Base-by-base conservation (phyloP, 2,888 invertebrate genomes). In the Xestoiulus laeticollis region DNA sequence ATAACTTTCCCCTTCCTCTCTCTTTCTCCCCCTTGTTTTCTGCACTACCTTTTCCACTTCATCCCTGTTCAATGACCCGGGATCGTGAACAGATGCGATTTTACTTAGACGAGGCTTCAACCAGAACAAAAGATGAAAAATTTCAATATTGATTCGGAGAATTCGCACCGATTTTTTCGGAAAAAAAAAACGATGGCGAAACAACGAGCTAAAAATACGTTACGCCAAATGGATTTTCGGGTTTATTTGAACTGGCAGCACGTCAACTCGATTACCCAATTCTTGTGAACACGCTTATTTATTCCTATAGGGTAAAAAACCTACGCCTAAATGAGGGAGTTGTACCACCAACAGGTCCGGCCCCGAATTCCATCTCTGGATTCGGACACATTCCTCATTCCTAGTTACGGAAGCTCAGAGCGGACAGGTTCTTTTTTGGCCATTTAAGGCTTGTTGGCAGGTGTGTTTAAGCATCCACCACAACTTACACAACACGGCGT, bases 71-170 rank as follows among this genome's bases (percentile, higher is more conserved):
- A 78, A 78, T 30, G 78, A 78, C 78, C 78, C 78, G 8, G 30
- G 78, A 78, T 78, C 30, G 10, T 78, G 78, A 78, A 78, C 30
- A 16, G 78, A 78, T 30, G 78, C 78, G 30, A 30, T 30, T 30
- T 4, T 78, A 1, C 78, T n/a, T n/a, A n/a, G n/a, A n/a, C n/a
- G n/a, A 12, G 30, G 78, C 30, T 78, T 78, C 78, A 30, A 38
- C 0, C 78, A 78, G 30, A 78, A 59, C 26, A 26, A 14, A 26
- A 26, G 26, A 68, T 26, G n/a, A 14, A 30, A 1, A 78, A 30
- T 78, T 78, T 30, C 78, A 30, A 30, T 78, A 78, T 78, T 30
- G 78, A 78, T 78, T 78, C n/a, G 19, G 59, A 59, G 59, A n/a
- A 22, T 22, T 22, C n/a, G 16, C 59, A 22, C 5, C n/a, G 5